Evolutionary conservation across 2,888 invertebrate species (phyloP), one percentile per base, ranked within the genome.

Genomic region (Patella depressa): DNA sequence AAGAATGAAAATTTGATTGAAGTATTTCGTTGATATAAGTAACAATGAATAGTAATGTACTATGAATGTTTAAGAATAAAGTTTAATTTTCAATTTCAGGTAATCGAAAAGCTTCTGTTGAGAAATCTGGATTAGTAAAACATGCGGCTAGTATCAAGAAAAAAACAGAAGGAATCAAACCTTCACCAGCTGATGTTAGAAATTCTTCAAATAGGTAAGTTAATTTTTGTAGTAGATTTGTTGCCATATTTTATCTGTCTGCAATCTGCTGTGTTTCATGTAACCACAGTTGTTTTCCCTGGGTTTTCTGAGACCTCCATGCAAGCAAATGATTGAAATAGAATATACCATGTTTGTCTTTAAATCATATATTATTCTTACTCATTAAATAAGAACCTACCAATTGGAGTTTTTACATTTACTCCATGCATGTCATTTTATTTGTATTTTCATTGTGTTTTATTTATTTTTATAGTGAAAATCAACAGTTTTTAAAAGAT

Each of bases 401-500:
- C 24, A 5, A 45, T 7, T 4, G 34, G 34, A 45, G 5, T 5
- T 45, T 45, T 45, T 45, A 65, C 24, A 53, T 15, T 53, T 77
- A 15, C 12, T n/a, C 5, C 24, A 55, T 76, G 15, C 17, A n/a
- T 24, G 34, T 14, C 2, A 17, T n/a, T 24, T 3, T 15, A 15
- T 69, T 54, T 19, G 17, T 54, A 17, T 45, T 65, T 69, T 14
- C 19, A 19, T 73, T 3, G n/a, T 24, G 2, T 71, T 24, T 72
- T 17, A 15, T 69, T 65, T 81, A 7, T 59, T 59, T 53, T 73
- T 71, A 2, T 85, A 92, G 92, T 86, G 98, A 98, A 92, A 98
- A 98, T 93, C 98, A 98, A 92, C 94, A 96, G 73, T 98, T 98
- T 91, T 93, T 98, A 72, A 97, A 97, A 89, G 98, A 98, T 95